These are phyloP conservation scores for Calameuta idolon DNA, from an alignment of 2,888 invertebrate genomes.

Conservation along the genomic window DNA sequence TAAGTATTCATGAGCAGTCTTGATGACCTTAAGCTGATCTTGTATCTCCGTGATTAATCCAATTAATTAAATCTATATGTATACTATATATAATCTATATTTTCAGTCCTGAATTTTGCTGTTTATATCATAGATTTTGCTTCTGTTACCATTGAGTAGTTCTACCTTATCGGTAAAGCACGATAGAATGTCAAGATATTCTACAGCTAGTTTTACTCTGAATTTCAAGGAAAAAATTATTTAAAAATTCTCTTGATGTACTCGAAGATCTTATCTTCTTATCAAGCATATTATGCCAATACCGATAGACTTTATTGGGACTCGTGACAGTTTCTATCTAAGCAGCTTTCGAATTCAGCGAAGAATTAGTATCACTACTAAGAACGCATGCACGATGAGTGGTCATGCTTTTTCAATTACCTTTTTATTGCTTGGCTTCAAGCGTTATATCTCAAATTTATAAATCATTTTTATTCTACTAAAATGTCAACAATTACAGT, in stretches of 20 bases:
- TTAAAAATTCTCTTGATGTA: not conserved
- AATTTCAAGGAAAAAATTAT: too few relatives aligned
- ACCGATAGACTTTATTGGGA: not conserved
- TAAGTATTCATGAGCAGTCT: too few relatives aligned
- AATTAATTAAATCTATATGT: too few relatives aligned
- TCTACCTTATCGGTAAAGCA: too few relatives aligned
- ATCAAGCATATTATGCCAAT: not conserved
- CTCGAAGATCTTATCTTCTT: not conserved
- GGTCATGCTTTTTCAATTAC: not conserved
- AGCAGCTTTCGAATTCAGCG: not conserved
- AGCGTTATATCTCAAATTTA: not conserved
- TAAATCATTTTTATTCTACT: not conserved
- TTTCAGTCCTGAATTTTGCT: too few relatives aligned
- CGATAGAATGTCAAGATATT: too few relatives aligned
- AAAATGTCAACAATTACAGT: not conserved
- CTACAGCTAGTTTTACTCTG: too few relatives aligned
- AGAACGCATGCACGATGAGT: not conserved
- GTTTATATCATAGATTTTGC: too few relatives aligned
- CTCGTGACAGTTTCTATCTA: not conserved
- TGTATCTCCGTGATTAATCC: too few relatives aligned
- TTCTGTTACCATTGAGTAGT: too few relatives aligned
- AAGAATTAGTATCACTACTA: not conserved
- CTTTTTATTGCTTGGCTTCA: not conserved
- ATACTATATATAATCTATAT: too few relatives aligned
- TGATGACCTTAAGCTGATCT: too few relatives aligned